These are phyloP conservation scores for Plebejus melissa DNA, from an alignment of 2,888 invertebrate species.

Conservation along the genomic window DNA sequence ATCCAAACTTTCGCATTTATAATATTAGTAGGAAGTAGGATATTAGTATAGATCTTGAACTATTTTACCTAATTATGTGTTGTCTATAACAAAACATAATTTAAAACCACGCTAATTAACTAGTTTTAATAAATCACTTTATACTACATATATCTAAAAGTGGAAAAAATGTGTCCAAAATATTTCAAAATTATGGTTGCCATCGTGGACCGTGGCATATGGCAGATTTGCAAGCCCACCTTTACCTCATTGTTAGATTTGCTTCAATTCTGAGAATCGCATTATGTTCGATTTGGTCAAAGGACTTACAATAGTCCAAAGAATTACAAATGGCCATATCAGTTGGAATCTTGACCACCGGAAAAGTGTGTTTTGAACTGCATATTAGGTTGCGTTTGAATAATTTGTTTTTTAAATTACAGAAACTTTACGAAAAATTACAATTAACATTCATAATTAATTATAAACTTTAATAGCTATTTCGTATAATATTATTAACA, in stretches of 20 bases:
- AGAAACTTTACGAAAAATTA: background rate
- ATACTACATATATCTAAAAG: background rate
- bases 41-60: too few species aligned
- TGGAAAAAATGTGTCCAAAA: background rate
- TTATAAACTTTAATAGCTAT: background rate
- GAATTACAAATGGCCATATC: background rate
- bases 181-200: background rate
- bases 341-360: background rate
- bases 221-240: slow-evolving; percentile 23
- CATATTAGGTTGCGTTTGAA: background rate
- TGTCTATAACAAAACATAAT: too few species aligned
- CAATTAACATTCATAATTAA: background rate
- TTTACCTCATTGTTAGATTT: slow-evolving; percentile 16
- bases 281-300: slow-evolving; percentile 1
- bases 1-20: too few species aligned
- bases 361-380: background rate
- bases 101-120: too few species aligned
- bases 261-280: slow-evolving; percentile 8
- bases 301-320: slow-evolving; percentile 4
- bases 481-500: background rate
- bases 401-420: background rate
- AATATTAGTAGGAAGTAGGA: too few species aligned
- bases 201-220: slow-evolving; percentile 18
- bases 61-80: too few species aligned
- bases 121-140: background rate